Evolutionary conservation across 2,113 vertebrate species (phyloP), one percentile per base, ranked within the genome.

Genomic region (Opisthocomus hoazin): DNA sequence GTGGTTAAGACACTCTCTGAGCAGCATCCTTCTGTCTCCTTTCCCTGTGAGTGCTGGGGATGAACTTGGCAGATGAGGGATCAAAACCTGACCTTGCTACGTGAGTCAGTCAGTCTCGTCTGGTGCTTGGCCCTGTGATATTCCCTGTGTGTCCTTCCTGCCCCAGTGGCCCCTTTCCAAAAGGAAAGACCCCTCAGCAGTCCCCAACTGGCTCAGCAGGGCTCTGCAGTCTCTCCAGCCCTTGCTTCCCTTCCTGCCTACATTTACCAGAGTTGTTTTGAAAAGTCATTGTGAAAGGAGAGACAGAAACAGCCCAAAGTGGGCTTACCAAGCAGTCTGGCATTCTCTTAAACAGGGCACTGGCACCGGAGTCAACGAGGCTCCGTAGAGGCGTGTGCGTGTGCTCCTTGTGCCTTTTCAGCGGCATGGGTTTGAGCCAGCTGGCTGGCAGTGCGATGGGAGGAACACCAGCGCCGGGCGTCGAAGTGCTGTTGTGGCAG

Each of bases 341-440:
- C 53, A 61, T 36, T 9, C 36, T 76, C 41, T 37, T 57, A 27
- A 82, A 3, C 4, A 17, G 57, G 39, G 53, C 20, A 6, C 57
- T 84, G 92, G 68, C 79, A 54, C 46, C 14, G 18, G 37, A 94
- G 65, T 32, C 21, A 60, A 36, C 0, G 2, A 53, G 36, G 11
- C 30, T 19, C 41, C 0, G 0, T 3, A 19, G 51, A 39, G 21
- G 34, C 0, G 0, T 3, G 5, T 16, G 11, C 2, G 6, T 21
- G 43, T 24, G 27, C 51, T 75, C 24, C 53, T 14, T 5, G 32
- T 53, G 73, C 53, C 69, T 53, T 36, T 8, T 36, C 17, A 46
- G 51, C 4, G 15, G 30, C 34, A 13, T 6, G 74, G n/a, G 46
- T 20, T 2, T 23, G 61, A 90, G 92, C 53, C 85, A 77, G 66